These are phyloP conservation scores for Rhea pennata DNA, from an alignment of 2,113 vertebrate species.

Conservation along the genomic window DNA sequence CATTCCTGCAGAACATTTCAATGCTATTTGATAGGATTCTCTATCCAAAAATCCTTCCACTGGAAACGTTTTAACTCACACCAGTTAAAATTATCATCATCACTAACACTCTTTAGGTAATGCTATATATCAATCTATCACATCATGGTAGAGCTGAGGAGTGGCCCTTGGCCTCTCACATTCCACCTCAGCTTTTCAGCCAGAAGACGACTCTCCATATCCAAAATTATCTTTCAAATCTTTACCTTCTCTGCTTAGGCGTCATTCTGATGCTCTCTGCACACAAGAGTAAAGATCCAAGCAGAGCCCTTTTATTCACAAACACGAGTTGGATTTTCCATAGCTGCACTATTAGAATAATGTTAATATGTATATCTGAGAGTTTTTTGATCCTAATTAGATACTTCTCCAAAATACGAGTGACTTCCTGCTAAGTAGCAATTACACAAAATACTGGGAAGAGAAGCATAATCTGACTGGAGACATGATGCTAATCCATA, in stretches of 20 bases:
- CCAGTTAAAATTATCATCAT: background rate
- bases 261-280: background rate
- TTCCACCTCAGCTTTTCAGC: background rate
- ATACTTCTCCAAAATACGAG: background rate
- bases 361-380: background rate
- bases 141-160: background rate
- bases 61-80: background rate
- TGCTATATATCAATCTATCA: background rate
- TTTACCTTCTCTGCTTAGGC: background rate
- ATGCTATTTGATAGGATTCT: background rate
- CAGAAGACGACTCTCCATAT: background rate
- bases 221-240: background rate
- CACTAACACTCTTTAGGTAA: background rate
- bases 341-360: background rate
- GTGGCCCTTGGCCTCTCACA: background rate
- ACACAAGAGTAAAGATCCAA: background rate
- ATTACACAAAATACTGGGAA: background rate
- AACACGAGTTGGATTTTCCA: background rate
- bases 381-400: background rate
- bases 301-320: background rate
- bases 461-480: background rate
- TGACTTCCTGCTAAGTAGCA: background rate
- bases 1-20: background rate
- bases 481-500: background rate
- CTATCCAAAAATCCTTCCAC: background rate